These are phyloP conservation scores for Glossophaga mutica DNA, from an alignment of 2,797 vertebrate genomes.

Conservation along the genomic window DNA sequence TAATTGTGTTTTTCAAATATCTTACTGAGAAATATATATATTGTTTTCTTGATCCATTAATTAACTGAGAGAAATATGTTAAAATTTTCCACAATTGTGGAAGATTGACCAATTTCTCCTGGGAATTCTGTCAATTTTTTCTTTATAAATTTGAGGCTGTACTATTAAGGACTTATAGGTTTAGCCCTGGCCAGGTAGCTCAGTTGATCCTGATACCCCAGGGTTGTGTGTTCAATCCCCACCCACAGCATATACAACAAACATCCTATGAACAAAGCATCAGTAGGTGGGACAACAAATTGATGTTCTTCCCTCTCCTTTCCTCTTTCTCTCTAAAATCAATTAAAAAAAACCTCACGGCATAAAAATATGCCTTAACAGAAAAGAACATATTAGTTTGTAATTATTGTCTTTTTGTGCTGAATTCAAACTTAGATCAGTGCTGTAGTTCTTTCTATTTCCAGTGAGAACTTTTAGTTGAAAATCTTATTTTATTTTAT, in stretches of 20 bases:
- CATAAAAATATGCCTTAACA: not conserved
- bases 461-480: not conserved
- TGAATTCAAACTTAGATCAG: not conserved
- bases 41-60: not conserved
- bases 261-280: not conserved
- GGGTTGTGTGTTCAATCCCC: not conserved
- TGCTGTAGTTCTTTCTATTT: not conserved
- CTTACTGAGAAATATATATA: not conserved
- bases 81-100: not conserved
- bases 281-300: not conserved
- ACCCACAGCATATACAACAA: not conserved
- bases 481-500: not conserved
- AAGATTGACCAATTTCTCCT: not conserved
- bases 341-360: not conserved
- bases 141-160: not conserved
- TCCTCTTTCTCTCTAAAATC: not conserved
- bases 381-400: not conserved
- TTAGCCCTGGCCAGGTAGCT: not conserved
- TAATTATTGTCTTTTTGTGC: not conserved
- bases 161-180: not conserved
- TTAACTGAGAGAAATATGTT: not conserved
- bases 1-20: not conserved
- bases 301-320: not conserved
- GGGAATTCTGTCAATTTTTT: not conserved
- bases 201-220: not conserved